Conservation (phyloP, 2,797 vertebrate species). For the Acanthornis magna region DNA sequence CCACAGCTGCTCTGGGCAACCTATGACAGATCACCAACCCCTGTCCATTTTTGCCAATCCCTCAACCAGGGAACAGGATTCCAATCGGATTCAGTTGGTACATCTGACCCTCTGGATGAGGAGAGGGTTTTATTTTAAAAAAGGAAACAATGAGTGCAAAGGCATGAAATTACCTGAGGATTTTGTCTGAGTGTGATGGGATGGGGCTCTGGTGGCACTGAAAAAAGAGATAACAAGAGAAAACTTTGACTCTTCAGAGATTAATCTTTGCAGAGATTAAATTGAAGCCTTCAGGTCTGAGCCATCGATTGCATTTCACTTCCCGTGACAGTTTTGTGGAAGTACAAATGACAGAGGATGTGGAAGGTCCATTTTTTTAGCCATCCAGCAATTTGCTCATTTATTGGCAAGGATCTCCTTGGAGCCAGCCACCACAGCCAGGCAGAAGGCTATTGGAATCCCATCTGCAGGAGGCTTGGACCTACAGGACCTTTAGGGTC, state of each 20-base stretch:
- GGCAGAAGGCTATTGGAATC: background rate
- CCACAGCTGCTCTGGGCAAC: background rate
- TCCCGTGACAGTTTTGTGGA: background rate
- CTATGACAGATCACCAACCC: background rate
- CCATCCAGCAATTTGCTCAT: background rate
- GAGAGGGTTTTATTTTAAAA: background rate
- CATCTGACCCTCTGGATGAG: background rate
- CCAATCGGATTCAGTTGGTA: background rate
- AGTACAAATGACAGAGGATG: background rate
- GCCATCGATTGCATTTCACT: background rate
- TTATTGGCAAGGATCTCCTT: background rate
- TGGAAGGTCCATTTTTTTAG: background rate
- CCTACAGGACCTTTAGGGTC: no score
- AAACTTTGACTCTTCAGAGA: background rate
- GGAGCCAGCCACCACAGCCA: background rate
- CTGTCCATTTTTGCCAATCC: background rate
- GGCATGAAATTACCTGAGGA: background rate
- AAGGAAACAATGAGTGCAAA: background rate
- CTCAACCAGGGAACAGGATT: background rate
- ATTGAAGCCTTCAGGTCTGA: background rate
- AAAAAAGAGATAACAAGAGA: background rate
- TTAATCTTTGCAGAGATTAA: constrained; percentile 18
- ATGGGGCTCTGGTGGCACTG: background rate
- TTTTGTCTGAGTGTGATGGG: background rate
- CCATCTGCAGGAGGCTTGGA: background rate